Base-by-base conservation (phyloP, 2,888 invertebrate genomes). In the Synanthedon tipuliformis region DNA sequence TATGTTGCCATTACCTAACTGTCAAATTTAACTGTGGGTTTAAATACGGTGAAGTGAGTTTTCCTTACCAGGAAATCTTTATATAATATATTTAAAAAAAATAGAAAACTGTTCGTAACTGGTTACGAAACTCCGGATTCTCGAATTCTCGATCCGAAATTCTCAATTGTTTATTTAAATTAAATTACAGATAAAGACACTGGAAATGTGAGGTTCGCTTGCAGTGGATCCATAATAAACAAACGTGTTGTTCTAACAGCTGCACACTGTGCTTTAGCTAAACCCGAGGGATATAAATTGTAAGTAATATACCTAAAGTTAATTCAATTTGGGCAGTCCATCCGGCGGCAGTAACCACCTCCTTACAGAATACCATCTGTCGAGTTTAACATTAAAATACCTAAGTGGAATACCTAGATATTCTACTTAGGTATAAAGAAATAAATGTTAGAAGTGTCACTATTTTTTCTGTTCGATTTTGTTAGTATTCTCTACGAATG, bases 191-290 rank as follows among this genome's bases (percentile, higher is more conserved):
- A 93, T 68, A 86, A 89, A 51, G 88, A 89, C 4, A 90, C 89
- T 1, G 92, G 92, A 3, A 91, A 90, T 57, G 89, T 92, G 48
- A 90, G 92, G 49, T 94, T 92, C 73, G 93, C 94, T 2, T 94
- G 94, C 68, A 91, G 91, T 50, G 94, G 94, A 2, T 92, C 93
- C 0, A 92, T 94, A 16, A 89, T 94, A 53, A 85, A 89, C 1
- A 87, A 85, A 55, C 81, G 88, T 45, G 81, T 91, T 1, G 88
- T 94, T 45, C 73, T 94, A 41, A 94, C 94, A 0, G 94, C 94
- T 0, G 94, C 94, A 0, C 93, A 94, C 66, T 94, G 94, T 69
- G 94, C 94, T 1, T 73, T 94, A 52, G 94, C 93, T 0, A 93
- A 92, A 69, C 92, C 93, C 10, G 91, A 92, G 52, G 92, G 92